These are phyloP conservation scores for Callipepla californica DNA, from an alignment of 2,113 vertebrate genomes.

Conservation along the genomic window DNA sequence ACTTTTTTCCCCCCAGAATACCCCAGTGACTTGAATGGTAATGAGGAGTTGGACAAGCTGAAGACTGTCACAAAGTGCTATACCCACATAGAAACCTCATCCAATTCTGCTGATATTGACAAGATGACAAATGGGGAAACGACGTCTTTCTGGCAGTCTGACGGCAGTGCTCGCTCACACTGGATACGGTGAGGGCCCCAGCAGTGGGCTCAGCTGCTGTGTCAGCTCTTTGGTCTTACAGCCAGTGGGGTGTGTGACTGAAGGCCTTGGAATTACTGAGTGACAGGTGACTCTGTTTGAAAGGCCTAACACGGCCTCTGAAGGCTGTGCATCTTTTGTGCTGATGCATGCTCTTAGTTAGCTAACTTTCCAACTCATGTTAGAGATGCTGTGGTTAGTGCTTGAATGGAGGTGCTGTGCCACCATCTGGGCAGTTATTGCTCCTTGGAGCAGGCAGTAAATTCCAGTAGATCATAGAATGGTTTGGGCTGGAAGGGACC, in stretches of 20 bases:
- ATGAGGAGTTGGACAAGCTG: constrained; percentile 88
- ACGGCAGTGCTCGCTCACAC: constrained; percentile 94
- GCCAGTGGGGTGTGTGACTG: background rate
- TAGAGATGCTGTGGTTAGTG: background rate
- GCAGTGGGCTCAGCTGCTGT: background rate
- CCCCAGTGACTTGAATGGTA: constrained; percentile 84
- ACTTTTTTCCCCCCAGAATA: constrained; percentile 67
- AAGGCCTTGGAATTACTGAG: background rate
- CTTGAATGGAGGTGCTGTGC: background rate
- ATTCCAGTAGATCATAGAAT: too few species aligned
- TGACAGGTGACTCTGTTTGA: background rate
- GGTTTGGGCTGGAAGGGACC: too few species aligned
- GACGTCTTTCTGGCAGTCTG: constrained; percentile 94
- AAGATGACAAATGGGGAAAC: constrained; percentile 98
- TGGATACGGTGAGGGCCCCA: constrained; percentile 89
- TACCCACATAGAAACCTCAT: constrained; percentile 92
- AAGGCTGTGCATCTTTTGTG: background rate
- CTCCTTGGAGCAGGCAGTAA: background rate
- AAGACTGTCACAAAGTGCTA: constrained; percentile 94
- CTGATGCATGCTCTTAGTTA: background rate
- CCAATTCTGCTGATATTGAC: constrained; percentile 89
- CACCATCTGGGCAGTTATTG: background rate
- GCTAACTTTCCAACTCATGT: background rate
- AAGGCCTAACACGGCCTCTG: background rate
- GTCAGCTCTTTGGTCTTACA: rapidly evolving